Evolutionary conservation across 1,140 invertebrate genomes (phyloP).

Genomic region (Eumaeus atala): DNA sequence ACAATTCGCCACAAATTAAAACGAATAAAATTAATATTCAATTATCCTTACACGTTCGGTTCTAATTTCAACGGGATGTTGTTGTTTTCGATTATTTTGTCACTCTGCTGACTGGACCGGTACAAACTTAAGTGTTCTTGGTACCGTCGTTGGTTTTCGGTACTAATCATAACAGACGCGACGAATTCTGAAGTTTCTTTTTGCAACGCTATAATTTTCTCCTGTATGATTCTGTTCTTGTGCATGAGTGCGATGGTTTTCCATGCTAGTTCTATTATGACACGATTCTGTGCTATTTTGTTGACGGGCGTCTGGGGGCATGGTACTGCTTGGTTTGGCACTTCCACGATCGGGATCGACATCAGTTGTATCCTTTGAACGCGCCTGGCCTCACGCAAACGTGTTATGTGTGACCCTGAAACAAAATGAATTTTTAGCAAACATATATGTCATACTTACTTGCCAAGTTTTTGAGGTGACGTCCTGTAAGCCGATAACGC

Average conservation of each 20-base stretch:
- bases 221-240: slow-evolving; percentile 60
- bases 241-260: slow-evolving; percentile 62
- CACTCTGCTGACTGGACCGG: slow-evolving; percentile 22
- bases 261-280: slow-evolving; percentile 57
- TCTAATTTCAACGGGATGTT: slow-evolving; percentile 40
- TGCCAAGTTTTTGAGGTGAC: no score
- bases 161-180: slow-evolving; percentile 49
- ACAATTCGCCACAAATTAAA: no score
- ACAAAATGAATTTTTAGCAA: slow-evolving; percentile 17
- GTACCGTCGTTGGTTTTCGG: slow-evolving; percentile 50
- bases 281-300: slow-evolving; percentile 47
- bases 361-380: slow-evolving; percentile 43
- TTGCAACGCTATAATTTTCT: slow-evolving; percentile 61
- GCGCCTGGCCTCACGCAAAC: slow-evolving; percentile 51
- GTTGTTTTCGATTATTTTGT: slow-evolving; percentile 14
- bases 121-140: slow-evolving; percentile 43
- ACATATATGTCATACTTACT: no score
- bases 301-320: slow-evolving; percentile 29
- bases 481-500: no score
- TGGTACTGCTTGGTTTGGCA: slow-evolving; percentile 18
- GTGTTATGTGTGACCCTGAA: slow-evolving; percentile 54
- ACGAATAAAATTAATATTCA: neutral
- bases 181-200: slow-evolving; percentile 60
- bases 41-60: slow-evolving; percentile 32
- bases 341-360: slow-evolving; percentile 29